Percentiles rank a stretch among this genome's conserved stretches.
phyloP scores from a whole-genome alignment of 2,797 vertebrate species.

The Pithecia hirsuta region DNA sequence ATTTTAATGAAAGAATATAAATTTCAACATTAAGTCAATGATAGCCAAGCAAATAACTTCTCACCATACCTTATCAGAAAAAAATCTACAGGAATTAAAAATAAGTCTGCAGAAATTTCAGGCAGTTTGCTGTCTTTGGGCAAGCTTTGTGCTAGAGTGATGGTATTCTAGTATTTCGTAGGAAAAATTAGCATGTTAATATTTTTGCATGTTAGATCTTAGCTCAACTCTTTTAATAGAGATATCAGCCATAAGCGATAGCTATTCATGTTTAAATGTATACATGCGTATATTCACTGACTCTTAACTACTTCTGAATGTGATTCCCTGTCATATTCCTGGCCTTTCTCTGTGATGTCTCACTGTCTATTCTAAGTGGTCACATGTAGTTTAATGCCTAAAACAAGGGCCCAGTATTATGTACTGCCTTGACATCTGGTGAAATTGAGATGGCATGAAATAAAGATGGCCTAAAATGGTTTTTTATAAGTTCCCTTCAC shows the following conservation, averaged over 20 bases:
- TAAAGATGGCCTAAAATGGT: background rate
- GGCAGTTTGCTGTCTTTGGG: background rate
- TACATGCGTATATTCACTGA: background rate
- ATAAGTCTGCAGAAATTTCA: background rate
- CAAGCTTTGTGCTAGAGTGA: background rate
- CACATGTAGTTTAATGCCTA: background rate
- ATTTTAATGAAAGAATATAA: conserved; percentile 61
- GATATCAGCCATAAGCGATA: background rate
- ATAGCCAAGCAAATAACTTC: conserved; percentile 44
- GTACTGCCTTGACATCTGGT: background rate
- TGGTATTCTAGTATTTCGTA: background rate
- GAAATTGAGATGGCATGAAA: background rate
- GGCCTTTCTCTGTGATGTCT: background rate
- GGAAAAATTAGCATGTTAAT: background rate
- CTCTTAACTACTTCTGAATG: background rate
- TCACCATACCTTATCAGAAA: background rate
- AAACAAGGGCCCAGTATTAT: background rate
- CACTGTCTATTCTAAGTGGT: background rate
- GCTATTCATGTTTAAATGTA: background rate
- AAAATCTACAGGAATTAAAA: background rate
- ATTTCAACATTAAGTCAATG: conserved; percentile 65
- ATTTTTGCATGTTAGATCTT: background rate
- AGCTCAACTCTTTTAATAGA: background rate
- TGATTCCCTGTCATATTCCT: background rate
- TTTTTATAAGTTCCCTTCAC: background rate